phyloP scores from a whole-genome alignment of 2,797 vertebrate genomes.

The Denticeps clupeoides region DNA sequence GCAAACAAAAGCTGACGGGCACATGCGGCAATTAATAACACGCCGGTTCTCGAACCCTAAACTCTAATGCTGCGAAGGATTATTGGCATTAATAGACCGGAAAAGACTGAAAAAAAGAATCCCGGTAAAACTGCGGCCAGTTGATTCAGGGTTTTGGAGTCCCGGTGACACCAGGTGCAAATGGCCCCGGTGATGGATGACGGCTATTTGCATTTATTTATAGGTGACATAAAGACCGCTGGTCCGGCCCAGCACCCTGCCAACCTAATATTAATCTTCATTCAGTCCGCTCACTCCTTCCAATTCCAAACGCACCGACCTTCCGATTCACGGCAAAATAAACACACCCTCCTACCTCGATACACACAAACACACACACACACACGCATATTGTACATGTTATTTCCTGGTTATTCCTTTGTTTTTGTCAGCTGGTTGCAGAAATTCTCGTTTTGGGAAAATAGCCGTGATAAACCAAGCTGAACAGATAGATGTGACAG shows the following conservation, averaged over 20 bases:
- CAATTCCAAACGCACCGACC: background rate
- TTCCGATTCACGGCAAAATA: background rate
- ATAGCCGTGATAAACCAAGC: background rate
- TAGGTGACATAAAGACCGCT: background rate
- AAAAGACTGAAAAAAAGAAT: no score
- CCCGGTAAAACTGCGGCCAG: no score
- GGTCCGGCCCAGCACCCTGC: background rate
- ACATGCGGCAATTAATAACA: no score
- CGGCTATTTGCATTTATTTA: slow-evolving; percentile 2
- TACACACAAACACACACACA: background rate
- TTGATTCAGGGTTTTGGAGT: background rate
- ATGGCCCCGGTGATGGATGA: background rate
- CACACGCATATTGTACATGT: background rate
- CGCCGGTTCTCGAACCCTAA: no score
- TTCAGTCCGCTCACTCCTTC: background rate
- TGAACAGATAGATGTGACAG: slow-evolving; percentile 26
- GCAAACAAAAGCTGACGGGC: no score
- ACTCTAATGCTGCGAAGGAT: no score
- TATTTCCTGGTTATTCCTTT: no score
- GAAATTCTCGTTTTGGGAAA: slow-evolving; percentile 2
- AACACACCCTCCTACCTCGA: background rate
- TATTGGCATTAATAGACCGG: no score
- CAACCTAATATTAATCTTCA: slow-evolving; percentile 2
- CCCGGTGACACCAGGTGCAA: slow-evolving; percentile 1
- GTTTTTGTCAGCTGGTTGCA: no score